Conservation (phyloP, 2,113 vertebrate genomes). For the Neotoma lepida region DNA sequence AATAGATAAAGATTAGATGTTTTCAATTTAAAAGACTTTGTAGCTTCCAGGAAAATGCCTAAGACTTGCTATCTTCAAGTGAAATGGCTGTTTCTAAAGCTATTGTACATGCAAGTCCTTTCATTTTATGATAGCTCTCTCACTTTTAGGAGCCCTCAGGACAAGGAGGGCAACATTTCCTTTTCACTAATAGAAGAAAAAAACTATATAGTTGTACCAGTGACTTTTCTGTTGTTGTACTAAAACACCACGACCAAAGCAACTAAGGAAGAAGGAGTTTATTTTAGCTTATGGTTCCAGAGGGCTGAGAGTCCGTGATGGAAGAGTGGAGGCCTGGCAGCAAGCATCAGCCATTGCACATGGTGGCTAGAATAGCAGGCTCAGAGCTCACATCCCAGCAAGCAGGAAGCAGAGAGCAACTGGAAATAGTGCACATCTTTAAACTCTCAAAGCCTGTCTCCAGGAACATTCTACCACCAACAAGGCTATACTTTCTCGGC, state of each 20-base stretch:
- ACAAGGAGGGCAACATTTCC: background rate
- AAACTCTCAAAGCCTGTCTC: background rate
- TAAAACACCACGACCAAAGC: background rate
- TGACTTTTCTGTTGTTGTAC: background rate
- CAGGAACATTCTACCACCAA: background rate
- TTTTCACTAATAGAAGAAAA: background rate
- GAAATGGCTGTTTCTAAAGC: conserved; percentile 2
- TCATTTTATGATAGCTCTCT: conserved; percentile 21
- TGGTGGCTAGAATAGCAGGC: background rate
- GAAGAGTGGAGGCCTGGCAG: background rate
- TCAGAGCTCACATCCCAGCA: background rate
- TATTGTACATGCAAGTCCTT: background rate
- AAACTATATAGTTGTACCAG: background rate
- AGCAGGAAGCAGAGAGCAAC: background rate
- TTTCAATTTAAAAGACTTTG: background rate
- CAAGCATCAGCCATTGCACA: background rate
- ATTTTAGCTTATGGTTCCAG: background rate
- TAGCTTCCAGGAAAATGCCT: background rate
- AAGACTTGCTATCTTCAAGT: background rate
- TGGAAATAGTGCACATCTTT: background rate
- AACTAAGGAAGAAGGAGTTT: background rate
- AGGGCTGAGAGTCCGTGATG: background rate
- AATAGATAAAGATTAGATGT: background rate
- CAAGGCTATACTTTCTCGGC: background rate
- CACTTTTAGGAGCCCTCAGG: background rate